Base-by-base conservation (phyloP, 64 coral and sea anemone species). In the Stichodactyla helianthus region DNA sequence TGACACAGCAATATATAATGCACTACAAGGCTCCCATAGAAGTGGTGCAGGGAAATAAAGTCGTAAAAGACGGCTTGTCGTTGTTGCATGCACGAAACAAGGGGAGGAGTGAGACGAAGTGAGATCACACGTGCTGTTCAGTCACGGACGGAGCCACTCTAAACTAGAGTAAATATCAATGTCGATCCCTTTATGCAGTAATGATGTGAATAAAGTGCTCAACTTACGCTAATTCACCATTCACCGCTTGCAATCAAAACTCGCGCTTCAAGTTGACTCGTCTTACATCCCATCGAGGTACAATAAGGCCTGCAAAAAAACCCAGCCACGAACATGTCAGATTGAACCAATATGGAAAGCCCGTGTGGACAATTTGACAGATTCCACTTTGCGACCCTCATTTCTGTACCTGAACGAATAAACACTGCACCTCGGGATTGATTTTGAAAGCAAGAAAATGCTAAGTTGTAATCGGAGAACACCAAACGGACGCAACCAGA, bases 161-260 rank as follows among this genome's bases (percentile, higher is more conserved):
- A 67, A 78, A 85, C 53, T 89, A 93, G 89, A 93, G 91, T 90
- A 92, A 93, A 97, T 93, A 93, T 54, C 68, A 77, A 23, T 70
- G 88, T 90, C 90, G 87, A 95, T 95, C 94, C 88, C 64, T 96
- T 93, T 97, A 93, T 93, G 84, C 84, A 93, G 85, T 93, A 90
- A 90, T 88, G 88, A 90, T 87, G 88, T 65, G 91, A 97, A 97
- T 93, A 89, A 97, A 97, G 94, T 93, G 91, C 94, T 97, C 94
- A 97, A 97, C 94, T 97, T 97, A 97, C 94, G 91, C 86, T 90
- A 97, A 97, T 97, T 97, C 94, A 97, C 94, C 94, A 97, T 97
- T 97, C 94, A 97, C 94, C 88, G 94, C 94, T 97, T 97, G 94
- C 94, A 97, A 97, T 97, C 94, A 97, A 97, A 97, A 97, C 94